phyloP scores from a whole-genome alignment of 2,113 vertebrate species.

The Hucho hucho region DNA sequence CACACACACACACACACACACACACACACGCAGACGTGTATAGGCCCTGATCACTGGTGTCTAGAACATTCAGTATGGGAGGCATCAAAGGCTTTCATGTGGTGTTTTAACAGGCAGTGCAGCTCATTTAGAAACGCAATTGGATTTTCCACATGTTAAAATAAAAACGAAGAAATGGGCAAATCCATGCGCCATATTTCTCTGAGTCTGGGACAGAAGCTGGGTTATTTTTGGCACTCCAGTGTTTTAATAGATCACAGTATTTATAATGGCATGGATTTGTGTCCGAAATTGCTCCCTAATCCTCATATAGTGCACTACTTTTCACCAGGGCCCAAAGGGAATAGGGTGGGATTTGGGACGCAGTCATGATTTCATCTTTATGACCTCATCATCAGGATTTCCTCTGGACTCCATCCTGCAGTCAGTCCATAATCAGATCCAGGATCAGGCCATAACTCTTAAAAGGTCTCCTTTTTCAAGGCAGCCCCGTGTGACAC shows the following conservation, averaged over 20 bases:
- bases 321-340: too few species aligned
- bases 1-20: slow-evolving; percentile 15
- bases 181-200: background rate
- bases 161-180: background rate
- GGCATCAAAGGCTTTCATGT: background rate
- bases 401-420: background rate
- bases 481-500: too few species aligned
- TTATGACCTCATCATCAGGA: background rate
- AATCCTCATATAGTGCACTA: too few species aligned
- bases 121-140: background rate
- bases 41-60: slow-evolving; percentile 68
- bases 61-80: slow-evolving; percentile 60
- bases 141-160: background rate
- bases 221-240: background rate
- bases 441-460: background rate
- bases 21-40: background rate
- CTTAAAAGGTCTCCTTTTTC: background rate
- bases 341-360: too few species aligned
- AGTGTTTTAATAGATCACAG: background rate
- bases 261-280: background rate
- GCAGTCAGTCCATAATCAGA: background rate
- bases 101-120: background rate
- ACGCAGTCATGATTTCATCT: background rate
- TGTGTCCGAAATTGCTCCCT: too few species aligned
- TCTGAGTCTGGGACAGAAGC: background rate